Conservation (phyloP, 30 jellyfish, hydroid and myxozoan genomes). For the Turritopsis dohrnii region DNA sequence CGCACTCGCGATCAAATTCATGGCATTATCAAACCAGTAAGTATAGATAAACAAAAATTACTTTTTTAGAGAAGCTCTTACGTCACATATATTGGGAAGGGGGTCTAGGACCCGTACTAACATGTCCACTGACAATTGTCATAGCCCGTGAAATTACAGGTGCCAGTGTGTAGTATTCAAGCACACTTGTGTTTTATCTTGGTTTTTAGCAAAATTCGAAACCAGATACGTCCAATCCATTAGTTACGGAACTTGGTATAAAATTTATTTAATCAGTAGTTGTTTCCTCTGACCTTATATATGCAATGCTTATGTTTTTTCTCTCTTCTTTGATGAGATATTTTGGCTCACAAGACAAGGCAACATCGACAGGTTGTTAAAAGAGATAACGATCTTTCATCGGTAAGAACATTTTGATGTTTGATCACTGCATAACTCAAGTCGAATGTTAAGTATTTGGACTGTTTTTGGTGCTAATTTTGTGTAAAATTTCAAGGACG, state of each 20-base stretch:
- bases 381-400: constrained; percentile 4
- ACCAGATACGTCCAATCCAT: not conserved
- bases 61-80: no score
- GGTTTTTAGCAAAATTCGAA: not conserved
- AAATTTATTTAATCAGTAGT: not conserved
- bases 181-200: no score
- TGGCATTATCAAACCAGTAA: constrained; percentile 2
- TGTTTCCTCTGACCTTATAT: not conserved
- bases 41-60: not conserved
- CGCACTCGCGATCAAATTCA: constrained; percentile 16
- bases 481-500: no score
- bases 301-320: not conserved
- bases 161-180: no score
- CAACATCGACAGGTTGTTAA: constrained; percentile 4
- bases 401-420: not conserved
- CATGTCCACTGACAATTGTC: no score
- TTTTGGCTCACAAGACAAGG: constrained; percentile 8
- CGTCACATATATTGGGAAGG: no score
- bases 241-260: not conserved
- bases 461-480: no score
- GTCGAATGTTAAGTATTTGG: no score
- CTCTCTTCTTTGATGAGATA: not conserved
- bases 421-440: no score
- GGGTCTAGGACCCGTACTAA: no score
- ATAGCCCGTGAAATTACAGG: no score